Evolutionary conservation across 2,113 vertebrate species (phyloP).

Genomic region (Scatophagus argus): DNA sequence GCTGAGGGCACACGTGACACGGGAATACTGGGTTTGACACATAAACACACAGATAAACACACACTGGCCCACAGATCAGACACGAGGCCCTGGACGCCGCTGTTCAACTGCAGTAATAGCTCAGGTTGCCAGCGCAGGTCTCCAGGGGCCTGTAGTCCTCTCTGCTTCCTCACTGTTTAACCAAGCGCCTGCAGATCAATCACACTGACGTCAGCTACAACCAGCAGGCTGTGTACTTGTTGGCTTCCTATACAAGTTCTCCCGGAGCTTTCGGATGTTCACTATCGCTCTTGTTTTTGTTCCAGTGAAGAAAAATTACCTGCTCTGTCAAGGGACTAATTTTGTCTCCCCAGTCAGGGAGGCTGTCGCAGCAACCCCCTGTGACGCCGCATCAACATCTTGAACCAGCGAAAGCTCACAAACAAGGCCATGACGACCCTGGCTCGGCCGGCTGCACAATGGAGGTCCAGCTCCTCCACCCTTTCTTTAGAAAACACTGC

Average conservation of each 20-base stretch:
- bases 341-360: background rate
- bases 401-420: background rate
- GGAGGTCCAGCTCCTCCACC: background rate
- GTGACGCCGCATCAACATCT: constrained; percentile 2
- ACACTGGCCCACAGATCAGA: constrained; percentile 58
- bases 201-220: constrained; percentile 32
- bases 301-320: background rate
- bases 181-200: constrained; percentile 23
- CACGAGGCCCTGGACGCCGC: constrained; percentile 29
- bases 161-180: constrained; percentile 46
- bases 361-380: background rate
- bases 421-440: constrained; percentile 22
- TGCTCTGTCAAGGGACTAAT: background rate
- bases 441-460: background rate
- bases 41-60: constrained; percentile 43
- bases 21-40: constrained; percentile 12
- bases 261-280: background rate
- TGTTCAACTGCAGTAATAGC: constrained; percentile 60
- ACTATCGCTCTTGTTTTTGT: background rate
- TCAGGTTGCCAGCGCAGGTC: constrained; percentile 59
- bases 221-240: constrained; percentile 13
- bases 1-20: constrained; percentile 17
- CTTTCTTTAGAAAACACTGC: constrained; percentile 32
- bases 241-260: background rate
- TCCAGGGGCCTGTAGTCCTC: constrained; percentile 46